These are phyloP conservation scores for Molossus molossus DNA, from an alignment of 2,797 vertebrate genomes.

Conservation along the genomic window DNA sequence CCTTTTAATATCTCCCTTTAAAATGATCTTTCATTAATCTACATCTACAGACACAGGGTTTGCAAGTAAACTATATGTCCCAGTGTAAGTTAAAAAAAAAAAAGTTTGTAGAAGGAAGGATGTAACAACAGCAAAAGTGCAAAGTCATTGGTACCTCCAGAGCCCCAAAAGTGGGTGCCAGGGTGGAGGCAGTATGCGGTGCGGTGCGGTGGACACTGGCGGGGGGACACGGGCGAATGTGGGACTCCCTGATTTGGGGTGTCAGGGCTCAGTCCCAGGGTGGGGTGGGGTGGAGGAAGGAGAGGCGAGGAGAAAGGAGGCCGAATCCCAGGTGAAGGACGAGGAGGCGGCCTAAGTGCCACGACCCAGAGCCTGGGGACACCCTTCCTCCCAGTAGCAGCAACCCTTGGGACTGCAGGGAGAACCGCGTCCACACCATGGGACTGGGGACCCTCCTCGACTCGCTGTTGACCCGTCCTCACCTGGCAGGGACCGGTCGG, in stretches of 20 bases:
- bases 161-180: not conserved
- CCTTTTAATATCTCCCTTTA: not conserved
- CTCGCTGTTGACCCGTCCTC: conserved; percentile 77
- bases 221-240: not conserved
- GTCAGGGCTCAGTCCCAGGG: not conserved
- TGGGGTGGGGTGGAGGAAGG: not conserved
- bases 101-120: conserved; percentile 59
- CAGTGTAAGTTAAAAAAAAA: not conserved
- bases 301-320: not conserved
- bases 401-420: not conserved
- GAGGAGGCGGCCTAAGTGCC: not conserved
- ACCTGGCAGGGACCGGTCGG: conserved; percentile 61
- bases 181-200: not conserved
- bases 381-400: not conserved
- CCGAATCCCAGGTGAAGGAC: not conserved
- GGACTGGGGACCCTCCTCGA: conserved; percentile 50
- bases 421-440: not conserved
- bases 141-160: conserved; percentile 69
- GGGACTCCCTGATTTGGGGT: not conserved
- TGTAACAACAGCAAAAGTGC: conserved; percentile 52
- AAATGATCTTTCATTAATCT: not conserved
- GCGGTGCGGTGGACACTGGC: not conserved
- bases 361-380: not conserved
- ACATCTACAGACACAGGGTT: not conserved
- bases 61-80: not conserved